Evolutionary conservation across 2,888 invertebrate genomes (phyloP), one percentile per base, ranked within the genome.

Genomic region (Sinotaia quadrata): DNA sequence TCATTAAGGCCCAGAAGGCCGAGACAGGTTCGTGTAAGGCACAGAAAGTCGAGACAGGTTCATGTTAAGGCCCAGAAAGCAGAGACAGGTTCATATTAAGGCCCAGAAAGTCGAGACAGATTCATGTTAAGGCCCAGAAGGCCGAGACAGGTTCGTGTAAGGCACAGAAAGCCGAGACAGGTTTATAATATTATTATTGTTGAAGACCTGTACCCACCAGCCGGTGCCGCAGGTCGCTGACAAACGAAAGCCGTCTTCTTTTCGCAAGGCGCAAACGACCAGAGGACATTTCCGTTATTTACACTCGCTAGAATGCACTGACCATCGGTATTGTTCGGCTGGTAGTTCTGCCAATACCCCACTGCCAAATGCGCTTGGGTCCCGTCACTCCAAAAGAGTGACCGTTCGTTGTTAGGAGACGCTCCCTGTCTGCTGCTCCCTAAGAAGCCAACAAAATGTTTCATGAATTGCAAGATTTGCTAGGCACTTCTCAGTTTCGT

Each of bases 181-280:
- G 8, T 51, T 15, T 18, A 24, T 10, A 21, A 18, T 51, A 51
- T 21, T 10, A 51, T 51, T 21, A 21, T 21, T 59, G n/a, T 21
- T 58, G n/a, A 33, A 29, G 21, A 58, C 12, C 33, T 5, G 5
- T 34, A 37, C 66, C 54, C 71, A 80, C 82, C 78, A 58, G 66
- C 5, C 41, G 82, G 77, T 56, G 77, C 79, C n/a, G 81, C 79
- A 44, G 69, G 71, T 36, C 75, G 69, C 49, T 80, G 77, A 71
- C 84, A 84, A 12, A 82, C 71, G 67, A 75, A 84, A 0, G 78
- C 65, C 57, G 75, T 57, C 59, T 78, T 78, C 15, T 58, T 58
- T 34, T 74, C 68, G 67, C 83, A 83, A n/a, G 77, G 74, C 27
- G 74, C 73, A 34, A 76, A 74, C 5, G 68, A 59, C 79, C 80